Percentiles rank a stretch among this genome's conserved stretches.
Conservation (phyloP, 2,888 invertebrate genomes). For the Caenorhabditis sp. region DNA sequence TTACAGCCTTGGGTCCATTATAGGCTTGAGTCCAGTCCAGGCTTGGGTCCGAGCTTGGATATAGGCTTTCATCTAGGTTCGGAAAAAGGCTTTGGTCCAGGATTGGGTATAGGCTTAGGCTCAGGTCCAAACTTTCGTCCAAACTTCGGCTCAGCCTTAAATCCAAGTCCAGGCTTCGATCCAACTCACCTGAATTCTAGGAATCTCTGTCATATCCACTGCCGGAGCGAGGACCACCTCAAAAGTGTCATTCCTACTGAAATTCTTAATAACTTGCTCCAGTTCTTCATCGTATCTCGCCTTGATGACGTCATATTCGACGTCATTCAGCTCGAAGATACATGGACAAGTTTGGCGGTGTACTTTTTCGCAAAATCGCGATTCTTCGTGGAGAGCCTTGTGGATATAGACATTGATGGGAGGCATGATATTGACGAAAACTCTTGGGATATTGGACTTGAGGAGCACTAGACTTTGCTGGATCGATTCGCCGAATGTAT, state of each 20-base stretch:
- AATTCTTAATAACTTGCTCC: background rate
- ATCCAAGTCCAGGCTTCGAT: no score
- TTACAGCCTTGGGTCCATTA: no score
- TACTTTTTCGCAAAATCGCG: background rate
- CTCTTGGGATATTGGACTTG: slow-evolving; percentile 23
- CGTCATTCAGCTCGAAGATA: background rate
- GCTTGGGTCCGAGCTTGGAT: no score
- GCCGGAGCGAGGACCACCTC: slow-evolving; percentile 38
- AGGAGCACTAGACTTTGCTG: slow-evolving; percentile 14
- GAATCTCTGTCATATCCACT: slow-evolving; percentile 39
- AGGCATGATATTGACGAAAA: slow-evolving; percentile 52
- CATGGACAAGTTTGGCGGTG: background rate
- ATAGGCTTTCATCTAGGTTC: no score
- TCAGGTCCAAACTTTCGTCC: no score
- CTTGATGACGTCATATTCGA: background rate
- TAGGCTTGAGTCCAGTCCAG: no score
- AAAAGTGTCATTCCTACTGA: slow-evolving; percentile 10
- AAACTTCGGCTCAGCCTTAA: no score
- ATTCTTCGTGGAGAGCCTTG: background rate
- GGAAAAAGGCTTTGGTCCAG: no score
- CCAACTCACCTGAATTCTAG: slow-evolving; percentile 27
- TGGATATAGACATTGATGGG: slow-evolving; percentile 47
- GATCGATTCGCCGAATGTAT: background rate
- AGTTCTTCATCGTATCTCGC: background rate
- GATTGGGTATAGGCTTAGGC: no score